A percentile compares a stretch with the other conserved stretches of the same genome.
These are phyloP conservation scores for Sesamia inferens DNA, from an alignment of 2,888 invertebrate species.

Conservation along the genomic window DNA sequence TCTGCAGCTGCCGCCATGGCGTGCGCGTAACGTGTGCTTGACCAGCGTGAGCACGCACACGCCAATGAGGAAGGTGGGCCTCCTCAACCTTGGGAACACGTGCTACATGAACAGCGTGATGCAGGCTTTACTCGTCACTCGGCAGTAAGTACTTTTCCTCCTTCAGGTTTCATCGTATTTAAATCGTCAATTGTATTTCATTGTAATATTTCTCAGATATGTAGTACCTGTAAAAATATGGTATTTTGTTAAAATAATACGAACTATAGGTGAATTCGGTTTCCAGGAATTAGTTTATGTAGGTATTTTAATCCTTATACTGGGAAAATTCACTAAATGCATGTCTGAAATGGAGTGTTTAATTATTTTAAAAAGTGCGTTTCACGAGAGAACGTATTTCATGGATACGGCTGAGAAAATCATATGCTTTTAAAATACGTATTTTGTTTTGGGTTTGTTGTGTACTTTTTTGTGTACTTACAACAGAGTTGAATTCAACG, in stretches of 20 bases:
- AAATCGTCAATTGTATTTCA: background rate
- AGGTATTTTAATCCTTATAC: background rate
- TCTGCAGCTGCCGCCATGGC: constrained; percentile 77
- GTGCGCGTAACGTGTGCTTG: constrained; percentile 68
- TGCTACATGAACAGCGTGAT: constrained; percentile 97
- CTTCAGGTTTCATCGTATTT: background rate
- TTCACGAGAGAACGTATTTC: background rate
- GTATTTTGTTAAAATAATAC: background rate
- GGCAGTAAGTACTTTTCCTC: constrained; percentile 88
- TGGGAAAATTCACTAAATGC: background rate
- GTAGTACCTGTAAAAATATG: too few relatives aligned
- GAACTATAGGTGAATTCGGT: background rate
- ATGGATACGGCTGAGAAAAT: background rate
- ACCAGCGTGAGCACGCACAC: constrained; percentile 67
- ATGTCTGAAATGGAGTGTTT: background rate
- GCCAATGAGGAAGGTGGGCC: constrained; percentile 91
- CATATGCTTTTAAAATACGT: background rate
- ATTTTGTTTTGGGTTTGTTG: background rate
- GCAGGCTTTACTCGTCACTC: constrained; percentile 95
- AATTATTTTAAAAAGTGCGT: background rate
- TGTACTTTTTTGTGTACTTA: constrained; percentile 2
- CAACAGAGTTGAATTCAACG: background rate
- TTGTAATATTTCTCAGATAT: background rate
- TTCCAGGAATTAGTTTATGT: background rate
- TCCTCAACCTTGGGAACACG: constrained; percentile 96